Base-by-base conservation (phyloP, 2,113 vertebrate species). In the Dipodomys stephensi region DNA sequence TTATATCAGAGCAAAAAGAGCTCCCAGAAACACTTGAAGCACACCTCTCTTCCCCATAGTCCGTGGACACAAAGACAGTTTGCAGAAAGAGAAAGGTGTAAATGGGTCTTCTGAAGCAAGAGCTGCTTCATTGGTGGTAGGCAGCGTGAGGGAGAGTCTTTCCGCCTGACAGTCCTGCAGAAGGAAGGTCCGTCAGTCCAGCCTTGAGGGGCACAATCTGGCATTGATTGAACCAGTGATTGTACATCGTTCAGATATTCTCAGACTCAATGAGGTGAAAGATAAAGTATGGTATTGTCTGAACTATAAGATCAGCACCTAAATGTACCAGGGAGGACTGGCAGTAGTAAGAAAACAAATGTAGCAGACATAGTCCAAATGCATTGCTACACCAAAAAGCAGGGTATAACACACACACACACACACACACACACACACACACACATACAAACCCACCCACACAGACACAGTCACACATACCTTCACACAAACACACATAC, bases 1-100 rank as follows among this genome's bases (percentile, higher is more conserved):
- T 78, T 2, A 0, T 1, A 0, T 64, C 57, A 7, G 32, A 35
- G 78, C 16, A 0, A 0, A n/a, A 28, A 12, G 6, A 10, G 22
- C 60, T 79, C 25, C 67, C 30, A 23, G 88, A 35, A 65, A 65
- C 19, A 30, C 22, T 30, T 27, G 23, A 7, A 39, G 49, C 49
- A 9, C 2, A 13, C 39, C 39, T 53, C 53, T 57, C 53, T 57
- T 16, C 16, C 22, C 60, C 30, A 15, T 7, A 57, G 23, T n/a
- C 15, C 7, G 9, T 53, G 30, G 32, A 8, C 10, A 7, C 6
- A 27, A 86, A 39, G 39, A 64, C 28, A 18, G 13, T 39, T 46
- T 22, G 22, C 7, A 27, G n/a, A 1, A 20, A 78, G 49, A 22
- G 35, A 72, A 57, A 71, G 19, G 69, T 57, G 25, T 9, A 27